Conservation (phyloP, 1,140 invertebrate genomes). For the Bombus sylvicola region DNA sequence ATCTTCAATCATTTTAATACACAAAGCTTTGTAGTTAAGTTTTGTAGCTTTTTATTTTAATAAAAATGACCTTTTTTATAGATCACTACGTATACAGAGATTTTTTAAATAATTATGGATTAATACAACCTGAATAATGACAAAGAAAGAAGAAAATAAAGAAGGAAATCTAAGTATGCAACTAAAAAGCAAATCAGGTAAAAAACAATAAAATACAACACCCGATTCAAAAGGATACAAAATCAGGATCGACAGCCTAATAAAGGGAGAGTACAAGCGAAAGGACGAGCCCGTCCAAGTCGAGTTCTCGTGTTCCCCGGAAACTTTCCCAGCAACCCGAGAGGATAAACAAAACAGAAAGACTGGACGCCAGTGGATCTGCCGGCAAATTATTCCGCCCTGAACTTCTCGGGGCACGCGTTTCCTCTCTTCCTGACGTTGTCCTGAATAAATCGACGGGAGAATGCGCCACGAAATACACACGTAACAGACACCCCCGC, state of each 20-base stretch:
- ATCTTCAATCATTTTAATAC: too few relatives aligned
- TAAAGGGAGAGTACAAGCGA: conserved; percentile 26
- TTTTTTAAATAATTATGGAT: too few relatives aligned
- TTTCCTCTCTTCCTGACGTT: neutral
- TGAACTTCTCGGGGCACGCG: conserved; percentile 2
- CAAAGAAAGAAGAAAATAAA: neutral
- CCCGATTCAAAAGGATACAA: neutral
- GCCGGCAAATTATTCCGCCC: conserved; percentile 36
- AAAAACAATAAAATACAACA: neutral
- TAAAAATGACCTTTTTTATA: too few relatives aligned
- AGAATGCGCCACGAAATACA: conserved; percentile 2
- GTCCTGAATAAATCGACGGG: conserved; percentile 37
- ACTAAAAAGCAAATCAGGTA: neutral
- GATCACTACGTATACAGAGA: too few relatives aligned
- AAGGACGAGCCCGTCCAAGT: conserved; percentile 17
- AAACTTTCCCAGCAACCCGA: conserved; percentile 12
- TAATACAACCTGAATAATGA: neutral
- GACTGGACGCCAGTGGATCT: conserved; percentile 4
- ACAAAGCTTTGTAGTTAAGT: too few relatives aligned
- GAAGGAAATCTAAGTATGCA: neutral
- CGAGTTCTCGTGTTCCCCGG: conserved; percentile 5
- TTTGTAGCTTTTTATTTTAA: too few relatives aligned
- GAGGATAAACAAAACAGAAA: conserved; percentile 46
- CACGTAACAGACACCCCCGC: conserved; percentile 5
- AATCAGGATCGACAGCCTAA: conserved; percentile 14